Evolutionary conservation across 2,113 vertebrate genomes (phyloP), one percentile per base, ranked within the genome.

Genomic region (Eolophus roseicapilla): DNA sequence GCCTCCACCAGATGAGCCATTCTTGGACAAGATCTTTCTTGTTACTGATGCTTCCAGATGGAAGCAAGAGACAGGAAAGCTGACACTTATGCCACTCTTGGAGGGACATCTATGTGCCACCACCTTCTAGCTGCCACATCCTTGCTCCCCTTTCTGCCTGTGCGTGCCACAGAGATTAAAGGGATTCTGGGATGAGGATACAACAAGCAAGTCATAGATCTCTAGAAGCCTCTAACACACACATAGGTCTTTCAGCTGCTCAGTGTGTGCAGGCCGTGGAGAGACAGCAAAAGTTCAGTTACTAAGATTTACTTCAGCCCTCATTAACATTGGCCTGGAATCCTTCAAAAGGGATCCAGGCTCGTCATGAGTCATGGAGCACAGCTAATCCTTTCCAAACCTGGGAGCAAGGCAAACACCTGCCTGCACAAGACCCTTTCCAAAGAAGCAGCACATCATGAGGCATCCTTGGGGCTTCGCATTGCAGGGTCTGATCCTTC

Each of bases 331-430:
- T 33, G 69, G 27, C 78, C 91, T 96, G 90, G 75, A 84, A 91
- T 88, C 73, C 74, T 86, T 96, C 91, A 93, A 81, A 67, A 83
- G 65, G 65, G 84, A 94, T 91, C 90, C 57, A 68, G 70, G 8
- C 65, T 85, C 7, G 1, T n/a, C 24, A 17, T 86, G 92, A 94
- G 39, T 79, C 86, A 94, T 1, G 2, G 88, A 86, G 79, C 39
- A 96, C 85, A 93, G 55, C 60, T 95, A 93, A 96, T 90, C 92
- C 74, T 84, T 53, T 80, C 82, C 52, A 52, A 91, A 93, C 82
- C 83, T 82, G 73, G 65, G 55, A 93, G 69, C 60, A 76, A 90
- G 60, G 70, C 68, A 35, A 95, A 69, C 90, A 93, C 92, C 93
- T 96, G 95, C 82, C 4, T 17, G 44, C 2, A 2, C 20, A 4